These are phyloP conservation scores for Gila orcuttii DNA, from an alignment of 2,113 vertebrate genomes.

Conservation along the genomic window DNA sequence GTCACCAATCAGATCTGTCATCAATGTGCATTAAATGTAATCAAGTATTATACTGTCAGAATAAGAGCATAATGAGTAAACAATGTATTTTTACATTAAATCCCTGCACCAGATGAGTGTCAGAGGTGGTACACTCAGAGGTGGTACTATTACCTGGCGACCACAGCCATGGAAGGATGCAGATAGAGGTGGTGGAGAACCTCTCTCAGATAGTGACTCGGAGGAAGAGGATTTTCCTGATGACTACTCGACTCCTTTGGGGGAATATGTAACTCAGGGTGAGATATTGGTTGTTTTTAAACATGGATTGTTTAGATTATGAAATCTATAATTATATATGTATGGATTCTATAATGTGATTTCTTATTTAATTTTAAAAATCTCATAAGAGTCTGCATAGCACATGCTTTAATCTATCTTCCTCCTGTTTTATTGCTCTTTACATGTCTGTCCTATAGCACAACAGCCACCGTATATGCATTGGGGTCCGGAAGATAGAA, in stretches of 20 bases:
- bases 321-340: neutral
- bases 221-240: constrained; percentile 83
- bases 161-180: constrained; percentile 82
- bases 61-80: neutral
- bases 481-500: neutral
- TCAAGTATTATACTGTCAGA: neutral
- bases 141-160: constrained; percentile 75
- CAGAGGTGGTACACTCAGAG: constrained; percentile 60
- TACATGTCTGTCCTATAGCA: neutral
- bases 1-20: too few relatives aligned
- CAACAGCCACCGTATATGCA: neutral
- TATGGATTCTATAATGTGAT: neutral
- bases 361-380: neutral
- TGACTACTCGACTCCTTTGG: constrained; percentile 77
- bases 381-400: neutral
- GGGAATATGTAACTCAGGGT: constrained; percentile 81
- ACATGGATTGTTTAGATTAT: neutral
- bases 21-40: neutral
- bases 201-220: constrained; percentile 80
- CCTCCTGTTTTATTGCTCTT: neutral
- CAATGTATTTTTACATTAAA: neutral
- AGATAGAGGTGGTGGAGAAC: constrained; percentile 75
- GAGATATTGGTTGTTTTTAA: constrained; percentile 38
- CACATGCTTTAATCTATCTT: neutral
- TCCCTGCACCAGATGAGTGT: constrained; percentile 71